These are phyloP conservation scores for Nomada ferruginata DNA, from an alignment of 2,888 invertebrate species.

Conservation along the genomic window DNA sequence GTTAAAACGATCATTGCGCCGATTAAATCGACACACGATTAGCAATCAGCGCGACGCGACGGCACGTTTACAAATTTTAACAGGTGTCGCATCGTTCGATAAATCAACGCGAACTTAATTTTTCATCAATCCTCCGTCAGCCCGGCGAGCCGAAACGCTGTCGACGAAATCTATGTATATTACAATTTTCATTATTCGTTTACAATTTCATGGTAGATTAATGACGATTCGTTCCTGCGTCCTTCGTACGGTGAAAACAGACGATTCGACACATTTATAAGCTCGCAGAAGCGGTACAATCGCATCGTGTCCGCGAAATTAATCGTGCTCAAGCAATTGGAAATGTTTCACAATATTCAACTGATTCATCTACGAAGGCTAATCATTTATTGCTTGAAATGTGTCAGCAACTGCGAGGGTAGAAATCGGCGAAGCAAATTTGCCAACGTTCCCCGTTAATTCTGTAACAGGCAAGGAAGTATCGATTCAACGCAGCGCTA, in stretches of 20 bases:
- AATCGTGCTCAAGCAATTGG: no score
- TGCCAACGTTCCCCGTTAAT: no score
- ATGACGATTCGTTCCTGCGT: neutral
- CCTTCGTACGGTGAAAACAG: neutral
- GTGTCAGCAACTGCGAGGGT: neutral
- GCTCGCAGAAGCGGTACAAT: no score
- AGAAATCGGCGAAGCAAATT: no score
- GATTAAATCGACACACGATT: conserved; percentile 13
- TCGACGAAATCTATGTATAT: neutral
- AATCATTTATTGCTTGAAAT: no score
- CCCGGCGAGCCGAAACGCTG: neutral
- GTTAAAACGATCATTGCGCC: conserved; percentile 6
- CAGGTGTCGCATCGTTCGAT: neutral
- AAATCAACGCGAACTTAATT: neutral
- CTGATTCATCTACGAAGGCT: no score
- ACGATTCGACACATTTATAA: neutral
- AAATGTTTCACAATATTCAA: no score
- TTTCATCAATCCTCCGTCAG: neutral
- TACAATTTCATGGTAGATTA: neutral
- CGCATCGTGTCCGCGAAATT: no score
- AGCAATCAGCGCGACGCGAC: neutral
- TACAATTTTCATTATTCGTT: neutral
- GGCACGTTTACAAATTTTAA: neutral
- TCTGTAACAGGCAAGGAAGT: neutral
- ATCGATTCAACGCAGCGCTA: neutral